Base-by-base conservation (phyloP, 2,113 vertebrate genomes). In the Coptodon rendalli region DNA sequence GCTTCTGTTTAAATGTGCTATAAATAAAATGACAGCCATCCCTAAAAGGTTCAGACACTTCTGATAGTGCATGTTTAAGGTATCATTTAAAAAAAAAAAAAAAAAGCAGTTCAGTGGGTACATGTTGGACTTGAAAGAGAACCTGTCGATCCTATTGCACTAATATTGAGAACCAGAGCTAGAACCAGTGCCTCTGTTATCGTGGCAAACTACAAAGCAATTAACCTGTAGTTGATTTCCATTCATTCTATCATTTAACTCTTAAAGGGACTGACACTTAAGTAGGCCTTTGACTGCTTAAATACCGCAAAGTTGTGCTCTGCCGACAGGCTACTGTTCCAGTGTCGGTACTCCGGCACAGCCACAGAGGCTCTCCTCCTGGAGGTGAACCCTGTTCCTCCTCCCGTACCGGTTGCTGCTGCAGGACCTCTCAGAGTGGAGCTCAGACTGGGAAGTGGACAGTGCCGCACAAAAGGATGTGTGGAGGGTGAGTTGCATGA, bases 401-500 rank as follows among this genome's bases (percentile, higher is more conserved):
- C 95, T 3, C 96, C 96, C 3, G 7, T 71, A 80, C 61, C 96
- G 0, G 94, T 96, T 1, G 93, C 94, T 63, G 95, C 91, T 50
- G 24, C 40, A 14, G 96, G 96, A 66, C 91, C 83, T 16, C 90
- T 97, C 27, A 90, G 95, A 38, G 92, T 96, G 71, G 95, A 95
- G 76, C 94, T 97, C 31, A 84, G 89, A 61, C 90, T 96, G 10
- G 96, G 87, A 34, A 96, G 89, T 5, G 96, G 96, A 19, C 82
- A 92, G 29, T 96, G 96, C 50, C 22, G n/a, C 66, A 38, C 90
- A 10, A 94, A 95, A 79, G 95, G 95, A 5, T 96, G 96, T 81
- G 52, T 85, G 1, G 90, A 90, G 22, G 95, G 95, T 93, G 52
- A 88, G 93, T 48, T 7, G 12, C 19, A 22, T 3, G 0, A 52